Percentiles rank a stretch among this genome's conserved stretches.
These are phyloP conservation scores for Sericinus montela DNA, from an alignment of 2,888 invertebrate species.

Conservation along the genomic window DNA sequence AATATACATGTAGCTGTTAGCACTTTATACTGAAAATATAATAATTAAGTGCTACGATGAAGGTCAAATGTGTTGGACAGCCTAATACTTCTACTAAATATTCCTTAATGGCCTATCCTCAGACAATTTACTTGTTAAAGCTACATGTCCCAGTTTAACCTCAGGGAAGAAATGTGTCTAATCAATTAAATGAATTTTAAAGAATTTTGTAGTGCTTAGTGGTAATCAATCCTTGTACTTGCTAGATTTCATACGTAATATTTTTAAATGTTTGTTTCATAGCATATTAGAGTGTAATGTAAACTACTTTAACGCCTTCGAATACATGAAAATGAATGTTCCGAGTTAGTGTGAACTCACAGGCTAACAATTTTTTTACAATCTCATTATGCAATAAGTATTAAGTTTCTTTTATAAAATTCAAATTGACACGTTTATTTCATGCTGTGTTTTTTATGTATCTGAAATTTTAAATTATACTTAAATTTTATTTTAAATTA, in stretches of 20 bases:
- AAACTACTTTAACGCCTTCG: slow-evolving; percentile 25
- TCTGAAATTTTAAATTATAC: slow-evolving; percentile 26
- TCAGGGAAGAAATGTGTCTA: neutral
- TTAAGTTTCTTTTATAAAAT: too few species aligned
- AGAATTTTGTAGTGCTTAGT: slow-evolving; percentile 9
- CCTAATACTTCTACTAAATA: neutral
- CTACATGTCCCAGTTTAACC: neutral
- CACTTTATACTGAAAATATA: slow-evolving; percentile 38
- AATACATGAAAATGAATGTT: slow-evolving; percentile 25
- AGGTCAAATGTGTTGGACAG: neutral
- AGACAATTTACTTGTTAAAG: neutral
- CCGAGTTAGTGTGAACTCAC: neutral
- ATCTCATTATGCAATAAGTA: too few species aligned
- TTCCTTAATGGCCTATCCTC: neutral
- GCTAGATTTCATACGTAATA: slow-evolving; percentile 62
- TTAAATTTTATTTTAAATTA: too few species aligned
- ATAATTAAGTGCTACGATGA: slow-evolving; percentile 24
- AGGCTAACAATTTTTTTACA: too few species aligned
- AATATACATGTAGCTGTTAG: slow-evolving; percentile 36
- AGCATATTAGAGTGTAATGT: slow-evolving; percentile 43
- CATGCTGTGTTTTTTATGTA: slow-evolving; percentile 24
- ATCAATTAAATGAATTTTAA: slow-evolving; percentile 5
- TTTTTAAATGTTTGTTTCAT: slow-evolving; percentile 52
- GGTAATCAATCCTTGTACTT: slow-evolving; percentile 38
- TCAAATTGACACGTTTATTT: neutral